Evolutionary conservation across 1,140 invertebrate species (phyloP).

Genomic region (Triops longicaudatus): DNA sequence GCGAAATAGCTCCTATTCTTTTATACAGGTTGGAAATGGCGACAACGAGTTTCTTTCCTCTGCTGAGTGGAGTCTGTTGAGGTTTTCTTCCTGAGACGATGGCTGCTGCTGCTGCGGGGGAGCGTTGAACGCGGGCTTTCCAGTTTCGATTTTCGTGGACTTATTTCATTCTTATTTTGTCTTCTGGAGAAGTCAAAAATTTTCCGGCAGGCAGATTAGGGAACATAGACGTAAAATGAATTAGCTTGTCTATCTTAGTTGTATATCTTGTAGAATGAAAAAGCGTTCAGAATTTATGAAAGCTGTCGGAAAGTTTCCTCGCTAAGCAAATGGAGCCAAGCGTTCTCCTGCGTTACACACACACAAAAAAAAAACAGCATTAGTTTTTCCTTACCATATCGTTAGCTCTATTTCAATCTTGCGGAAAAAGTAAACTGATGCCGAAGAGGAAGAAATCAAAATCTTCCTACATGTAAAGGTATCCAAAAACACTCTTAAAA

Average conservation of each 20-base stretch:
- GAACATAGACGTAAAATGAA: constrained; percentile 20
- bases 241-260: constrained; percentile 26
- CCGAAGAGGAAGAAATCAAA: too few species aligned
- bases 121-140: neutral
- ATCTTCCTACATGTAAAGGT: too few species aligned
- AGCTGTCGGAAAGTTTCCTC: constrained; percentile 18
- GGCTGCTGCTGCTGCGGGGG: neutral
- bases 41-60: neutral
- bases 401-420: too few species aligned
- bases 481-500: too few species aligned
- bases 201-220: constrained; percentile 8
- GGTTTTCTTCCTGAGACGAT: constrained; percentile 2
- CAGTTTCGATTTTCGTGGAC: too few species aligned
- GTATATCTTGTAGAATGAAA: neutral
- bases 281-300: constrained; percentile 19
- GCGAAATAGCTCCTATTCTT: too few species aligned
- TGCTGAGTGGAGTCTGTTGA: neutral
- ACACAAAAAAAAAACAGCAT: neutral
- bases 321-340: constrained; percentile 19
- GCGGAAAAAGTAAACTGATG: too few species aligned
- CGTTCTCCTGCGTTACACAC: constrained; percentile 18
- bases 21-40: neutral
- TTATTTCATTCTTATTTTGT: neutral
- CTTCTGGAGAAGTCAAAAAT: neutral
- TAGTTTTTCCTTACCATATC: constrained; percentile 42